Evolutionary conservation across 1,140 invertebrate genomes (phyloP).

Genomic region (Brachionus manjavacas): DNA sequence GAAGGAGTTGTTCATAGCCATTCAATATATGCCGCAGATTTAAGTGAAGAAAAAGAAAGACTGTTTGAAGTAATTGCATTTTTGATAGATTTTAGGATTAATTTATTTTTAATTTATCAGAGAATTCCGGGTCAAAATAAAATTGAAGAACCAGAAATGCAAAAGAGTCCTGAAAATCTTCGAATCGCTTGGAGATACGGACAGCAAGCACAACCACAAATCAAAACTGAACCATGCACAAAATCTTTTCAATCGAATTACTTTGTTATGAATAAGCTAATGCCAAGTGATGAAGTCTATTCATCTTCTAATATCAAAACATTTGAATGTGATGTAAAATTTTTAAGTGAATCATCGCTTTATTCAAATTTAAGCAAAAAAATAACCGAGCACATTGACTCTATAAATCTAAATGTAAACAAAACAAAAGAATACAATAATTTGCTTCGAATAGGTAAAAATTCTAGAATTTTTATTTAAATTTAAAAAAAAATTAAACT

Average conservation of each 20-base stretch:
- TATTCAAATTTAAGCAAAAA: not conserved
- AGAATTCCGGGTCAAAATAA: slow-evolving; percentile 12
- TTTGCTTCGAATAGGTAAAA: slow-evolving; percentile 40
- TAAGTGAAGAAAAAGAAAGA: not conserved
- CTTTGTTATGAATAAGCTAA: slow-evolving; percentile 35
- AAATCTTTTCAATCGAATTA: slow-evolving; percentile 35
- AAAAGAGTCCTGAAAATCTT: not conserved
- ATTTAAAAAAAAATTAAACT: not conserved
- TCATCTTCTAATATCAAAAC: not conserved
- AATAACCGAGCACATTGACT: not conserved
- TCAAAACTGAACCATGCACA: not conserved
- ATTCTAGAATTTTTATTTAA: not conserved
- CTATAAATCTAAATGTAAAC: slow-evolving; percentile 24
- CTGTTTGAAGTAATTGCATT: not conserved
- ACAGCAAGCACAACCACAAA: not conserved
- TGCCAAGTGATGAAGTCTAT: not conserved
- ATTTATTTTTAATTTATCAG: not conserved
- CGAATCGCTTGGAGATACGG: slow-evolving; percentile 38
- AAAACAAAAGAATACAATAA: slow-evolving; percentile 42
- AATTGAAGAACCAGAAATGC: slow-evolving; percentile 3
- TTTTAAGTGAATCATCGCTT: not conserved
- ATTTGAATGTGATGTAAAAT: not conserved
- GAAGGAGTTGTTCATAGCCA: slow-evolving; percentile 18
- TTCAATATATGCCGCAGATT: slow-evolving; percentile 21
- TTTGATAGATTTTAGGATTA: not conserved